Evolutionary conservation across 2,113 vertebrate genomes (phyloP).

Genomic region (Dromiciops gliroides): DNA sequence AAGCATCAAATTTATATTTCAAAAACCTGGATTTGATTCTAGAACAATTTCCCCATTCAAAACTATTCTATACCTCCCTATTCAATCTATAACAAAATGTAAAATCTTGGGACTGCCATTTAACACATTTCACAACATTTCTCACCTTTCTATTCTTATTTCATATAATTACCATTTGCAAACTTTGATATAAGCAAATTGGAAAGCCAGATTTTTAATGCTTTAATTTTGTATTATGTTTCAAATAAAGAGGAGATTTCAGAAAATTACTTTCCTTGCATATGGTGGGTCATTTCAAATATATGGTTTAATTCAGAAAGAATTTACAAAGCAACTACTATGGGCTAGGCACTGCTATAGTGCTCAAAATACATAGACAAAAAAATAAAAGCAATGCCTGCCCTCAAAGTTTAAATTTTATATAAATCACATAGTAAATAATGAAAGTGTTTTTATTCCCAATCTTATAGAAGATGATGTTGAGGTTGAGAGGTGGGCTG

Average conservation of each 20-base stretch:
- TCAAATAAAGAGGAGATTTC: background rate
- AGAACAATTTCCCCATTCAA: background rate
- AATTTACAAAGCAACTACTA: no score
- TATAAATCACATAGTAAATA: background rate
- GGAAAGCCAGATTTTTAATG: background rate
- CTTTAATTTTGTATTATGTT: background rate
- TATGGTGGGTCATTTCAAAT: no score
- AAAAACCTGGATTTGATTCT: background rate
- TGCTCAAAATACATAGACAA: background rate
- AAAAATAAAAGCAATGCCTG: background rate
- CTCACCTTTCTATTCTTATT: background rate
- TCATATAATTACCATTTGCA: background rate
- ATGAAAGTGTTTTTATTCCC: background rate
- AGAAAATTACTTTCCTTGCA: background rate
- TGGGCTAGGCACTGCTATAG: no score
- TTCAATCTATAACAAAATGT: background rate
- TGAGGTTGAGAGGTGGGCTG: background rate
- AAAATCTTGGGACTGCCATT: background rate
- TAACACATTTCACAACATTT: background rate
- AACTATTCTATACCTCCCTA: background rate
- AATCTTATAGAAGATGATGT: background rate
- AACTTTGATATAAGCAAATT: background rate
- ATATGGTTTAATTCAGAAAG: no score
- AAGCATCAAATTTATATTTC: background rate
- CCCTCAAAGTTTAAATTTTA: background rate